These are phyloP conservation scores for Falco rusticolus DNA, from an alignment of 2,797 vertebrate genomes.

Conservation along the genomic window DNA sequence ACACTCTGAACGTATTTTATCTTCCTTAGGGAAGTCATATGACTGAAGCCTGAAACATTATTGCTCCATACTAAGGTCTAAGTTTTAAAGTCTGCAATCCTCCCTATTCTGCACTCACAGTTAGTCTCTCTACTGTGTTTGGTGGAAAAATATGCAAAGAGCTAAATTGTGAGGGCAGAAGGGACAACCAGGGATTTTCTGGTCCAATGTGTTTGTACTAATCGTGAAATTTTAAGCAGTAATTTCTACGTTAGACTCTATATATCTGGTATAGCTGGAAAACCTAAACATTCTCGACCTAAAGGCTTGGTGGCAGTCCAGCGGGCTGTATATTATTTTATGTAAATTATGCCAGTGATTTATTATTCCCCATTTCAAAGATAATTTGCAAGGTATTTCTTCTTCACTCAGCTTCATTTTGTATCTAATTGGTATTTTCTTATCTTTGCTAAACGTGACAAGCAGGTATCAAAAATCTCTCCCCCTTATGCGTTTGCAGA, in stretches of 20 bases:
- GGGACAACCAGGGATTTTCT: not conserved
- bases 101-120: not conserved
- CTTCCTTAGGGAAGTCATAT: not conserved
- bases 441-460: not conserved
- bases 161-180: not conserved
- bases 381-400: not conserved
- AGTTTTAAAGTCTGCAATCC: not conserved
- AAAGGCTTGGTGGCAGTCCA: not conserved
- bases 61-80: not conserved
- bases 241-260: not conserved
- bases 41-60: not conserved
- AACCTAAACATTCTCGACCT: not conserved
- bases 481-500: not conserved
- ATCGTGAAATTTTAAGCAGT: not conserved
- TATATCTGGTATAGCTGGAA: not conserved
- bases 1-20: conserved; percentile 6
- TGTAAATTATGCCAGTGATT: not conserved
- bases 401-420: not conserved
- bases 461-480: not conserved
- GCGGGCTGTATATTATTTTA: not conserved
- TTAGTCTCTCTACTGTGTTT: not conserved
- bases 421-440: not conserved
- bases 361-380: not conserved
- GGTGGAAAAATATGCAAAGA: not conserved
- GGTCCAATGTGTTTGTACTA: not conserved